Base-by-base conservation (phyloP, 2,888 invertebrate genomes). In the Dione vanillae region DNA sequence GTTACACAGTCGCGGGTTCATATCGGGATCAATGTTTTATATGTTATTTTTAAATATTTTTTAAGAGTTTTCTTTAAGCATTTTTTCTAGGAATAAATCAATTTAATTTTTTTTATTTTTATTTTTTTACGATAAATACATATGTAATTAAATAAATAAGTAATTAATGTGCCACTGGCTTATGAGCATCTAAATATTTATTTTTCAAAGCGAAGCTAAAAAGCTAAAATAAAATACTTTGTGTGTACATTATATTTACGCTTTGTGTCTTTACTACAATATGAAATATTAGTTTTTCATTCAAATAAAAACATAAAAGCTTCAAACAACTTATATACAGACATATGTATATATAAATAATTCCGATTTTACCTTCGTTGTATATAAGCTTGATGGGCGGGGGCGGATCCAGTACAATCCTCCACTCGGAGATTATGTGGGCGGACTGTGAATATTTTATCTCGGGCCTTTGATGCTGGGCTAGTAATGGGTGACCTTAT, bases 361-460 rank as follows among this genome's bases (percentile, higher is more conserved):
- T 59, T 59, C 65, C 67, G 64, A n/a, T 65, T 16, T 40, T 40
- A 65, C 37, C 37, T 47, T 45, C 40, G 56, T 35, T 67, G 62
- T 56, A 61, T 35, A 27, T 56, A 69, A 76, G 87, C 83, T 86
- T 82, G 78, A 83, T 86, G 88, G 89, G 89, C 88, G 87, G 89
- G 85, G 81, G 77, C 78, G 78, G 75, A 78, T 54, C 68, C 80
- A 58, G 65, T n/a, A 71, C 78, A 78, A 86, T 87, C 87, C 89
- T 86, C 89, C 88, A 88, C 82, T 89, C 82, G 79, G 69, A 73
- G 86, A 83, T 86, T 85, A 83, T 83, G 83, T 84, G 89, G 91
- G 89, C 89, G 89, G 82, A 80, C 83, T 85, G 85, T 89, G 90
- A 84, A 91, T 91, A 90, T 84, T 90, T 89, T 84, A 91, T 89